Evolutionary conservation across 2,113 vertebrate species (phyloP), one percentile per base, ranked within the genome.

Genomic region (Haplotaxodon microlepis): DNA sequence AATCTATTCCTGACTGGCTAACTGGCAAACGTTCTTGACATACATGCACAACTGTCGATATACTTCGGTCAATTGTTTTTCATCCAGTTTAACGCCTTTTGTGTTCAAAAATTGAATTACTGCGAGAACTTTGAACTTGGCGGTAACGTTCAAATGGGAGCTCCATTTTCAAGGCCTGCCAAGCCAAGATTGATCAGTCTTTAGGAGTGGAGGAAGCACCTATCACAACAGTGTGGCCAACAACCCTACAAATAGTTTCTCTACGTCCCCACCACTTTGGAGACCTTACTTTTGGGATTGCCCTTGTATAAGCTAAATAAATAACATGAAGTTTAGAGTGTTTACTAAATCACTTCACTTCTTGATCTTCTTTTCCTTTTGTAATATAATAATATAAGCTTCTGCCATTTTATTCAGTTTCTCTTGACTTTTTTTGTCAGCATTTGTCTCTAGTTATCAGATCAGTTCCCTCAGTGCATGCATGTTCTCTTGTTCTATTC

Each of bases 391-490:
- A 71, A 71, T 24, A 24, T 16, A 42, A 71, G n/a, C n/a, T 71
- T 42, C 7, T 71, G 63, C 38, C 66, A 24, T 42, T 71, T 42
- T 71, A 21, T 71, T 71, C 38, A 9, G 38, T 27, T 71, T 42
- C 12, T 6, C 38, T 71, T 7, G n/a, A 71, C 8, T 16, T 71
- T 40, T 69, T 71, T 71, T 24, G 38, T 71, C 38, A 7, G n/a
- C 38, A 42, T 13, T 14, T 42, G n/a, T 40, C 36, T 21, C 66
- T 71, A 16, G 3, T 42, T 42, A 24, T 71, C 36, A 5, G 4
- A 40, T 69, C 63, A 40, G 2, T 21, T 69, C 63, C 8, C 38
- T 0, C 3, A 71, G n/a, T 9, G 38, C 12, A 42, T 4, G 1
- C n/a, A 16, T 42, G 36, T 40, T 71, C 3, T 40, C 38, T 16